Percentiles rank a stretch among this genome's conserved stretches.
Evolutionary conservation across 2,797 vertebrate genomes (phyloP).

Genomic region (Tangara arthus): DNA sequence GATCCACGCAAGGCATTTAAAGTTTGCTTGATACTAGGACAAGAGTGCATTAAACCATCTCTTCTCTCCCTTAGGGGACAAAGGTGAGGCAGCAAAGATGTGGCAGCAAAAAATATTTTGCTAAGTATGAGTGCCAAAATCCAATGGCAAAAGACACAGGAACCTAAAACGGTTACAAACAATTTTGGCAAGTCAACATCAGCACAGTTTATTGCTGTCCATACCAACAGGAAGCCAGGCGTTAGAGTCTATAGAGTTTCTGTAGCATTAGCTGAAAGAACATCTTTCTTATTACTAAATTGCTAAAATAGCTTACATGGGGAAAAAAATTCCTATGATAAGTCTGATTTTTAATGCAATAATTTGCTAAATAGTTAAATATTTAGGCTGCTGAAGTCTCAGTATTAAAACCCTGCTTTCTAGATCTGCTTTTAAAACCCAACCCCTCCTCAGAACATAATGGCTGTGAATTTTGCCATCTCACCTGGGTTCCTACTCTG

Average conservation of each 20-base stretch:
- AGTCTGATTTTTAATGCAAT: not conserved
- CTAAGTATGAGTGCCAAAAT: conserved; percentile 10
- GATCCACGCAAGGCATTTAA: not conserved
- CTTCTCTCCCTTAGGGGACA: not conserved
- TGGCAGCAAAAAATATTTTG: conserved; percentile 20
- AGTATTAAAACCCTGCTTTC: not conserved
- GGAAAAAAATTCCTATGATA: fast-evolving
- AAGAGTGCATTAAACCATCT: not conserved
- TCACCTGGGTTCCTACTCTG: not conserved
- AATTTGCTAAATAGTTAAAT: not conserved
- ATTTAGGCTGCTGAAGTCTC: not conserved
- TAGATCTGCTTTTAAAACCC: not conserved
- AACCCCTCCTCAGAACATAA: not conserved
- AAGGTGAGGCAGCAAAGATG: not conserved
- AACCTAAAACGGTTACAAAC: not conserved
- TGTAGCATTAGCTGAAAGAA: not conserved
- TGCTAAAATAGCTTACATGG: not conserved
- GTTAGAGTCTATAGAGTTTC: not conserved
- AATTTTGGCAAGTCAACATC: conserved; percentile 5
- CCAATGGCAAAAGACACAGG: not conserved
- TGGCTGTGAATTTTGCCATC: not conserved
- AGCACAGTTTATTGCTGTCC: not conserved
- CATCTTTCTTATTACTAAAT: not conserved
- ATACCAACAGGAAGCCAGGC: not conserved
- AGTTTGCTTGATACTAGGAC: not conserved